These are phyloP conservation scores for Calliopsis andreniformis DNA, from an alignment of 1,140 invertebrate species.

Conservation along the genomic window DNA sequence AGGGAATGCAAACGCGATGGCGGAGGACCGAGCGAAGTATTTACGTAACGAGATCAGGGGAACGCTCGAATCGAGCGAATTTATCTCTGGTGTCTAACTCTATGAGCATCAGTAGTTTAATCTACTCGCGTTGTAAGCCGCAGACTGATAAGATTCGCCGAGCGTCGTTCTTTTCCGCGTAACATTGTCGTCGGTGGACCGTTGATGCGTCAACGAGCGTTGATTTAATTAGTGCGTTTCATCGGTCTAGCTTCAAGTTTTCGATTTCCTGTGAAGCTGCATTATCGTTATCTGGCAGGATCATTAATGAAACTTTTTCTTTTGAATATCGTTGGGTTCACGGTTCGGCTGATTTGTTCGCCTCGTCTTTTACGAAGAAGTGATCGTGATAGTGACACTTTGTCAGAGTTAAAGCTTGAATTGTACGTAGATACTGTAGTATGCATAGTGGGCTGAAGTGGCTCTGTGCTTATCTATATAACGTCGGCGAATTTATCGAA, in stretches of 20 bases:
- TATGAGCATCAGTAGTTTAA: conserved; percentile 44
- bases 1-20: neutral
- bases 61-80: conserved; percentile 32
- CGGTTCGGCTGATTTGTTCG: too few relatives aligned
- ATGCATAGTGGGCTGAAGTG: too few relatives aligned
- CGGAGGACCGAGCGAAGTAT: conserved; percentile 14
- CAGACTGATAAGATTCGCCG: conserved; percentile 35
- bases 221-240: neutral
- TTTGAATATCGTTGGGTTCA: too few relatives aligned
- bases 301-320: too few relatives aligned
- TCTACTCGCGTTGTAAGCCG: conserved; percentile 23
- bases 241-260: neutral
- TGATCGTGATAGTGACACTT: too few relatives aligned
- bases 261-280: neutral
- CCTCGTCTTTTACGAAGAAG: too few relatives aligned
- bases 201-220: neutral
- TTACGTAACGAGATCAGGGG: conserved; percentile 47
- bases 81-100: conserved; percentile 42
- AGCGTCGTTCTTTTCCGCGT: conserved; percentile 32
- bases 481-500: too few relatives aligned
- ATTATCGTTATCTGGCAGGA: too few relatives aligned
- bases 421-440: too few relatives aligned
- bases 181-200: neutral
- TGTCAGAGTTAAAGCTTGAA: too few relatives aligned
- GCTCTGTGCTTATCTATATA: too few relatives aligned